Base-by-base conservation (phyloP, 2,888 invertebrate genomes). In the Euproctis similis region DNA sequence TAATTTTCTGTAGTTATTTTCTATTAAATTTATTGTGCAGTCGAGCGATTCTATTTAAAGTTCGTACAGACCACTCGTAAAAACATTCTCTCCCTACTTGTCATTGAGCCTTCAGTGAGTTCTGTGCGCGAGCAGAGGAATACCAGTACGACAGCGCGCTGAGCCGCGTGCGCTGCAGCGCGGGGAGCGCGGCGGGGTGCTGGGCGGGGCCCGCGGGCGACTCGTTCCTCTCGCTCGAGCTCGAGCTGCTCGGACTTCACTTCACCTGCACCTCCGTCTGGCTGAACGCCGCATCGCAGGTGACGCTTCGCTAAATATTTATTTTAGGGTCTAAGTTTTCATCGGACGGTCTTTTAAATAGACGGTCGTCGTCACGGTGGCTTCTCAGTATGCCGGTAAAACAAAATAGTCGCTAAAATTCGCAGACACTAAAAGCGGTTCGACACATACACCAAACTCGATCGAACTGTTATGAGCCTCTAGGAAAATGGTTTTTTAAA, bases 221-320 rank as follows among this genome's bases (percentile, higher is more conserved):
- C 23, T 53, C 59, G 14, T 76, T 68, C 46, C 50, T 77, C 12
- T 55, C 77, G 28, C 56, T 74, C 35, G 58, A 62, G 44, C 59
- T 63, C 46, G 46, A 45, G 16, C 51, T 51, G 26, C 49, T 70
- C 25, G 72, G 68, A 18, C 62, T 62, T 6, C 36, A 46, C 2
- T 50, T 56, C 19, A 66, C 60, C 30, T 39, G 48, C 49, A 71
- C 77, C 43, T 62, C 70, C 9, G 62, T 78, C 18, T 67, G 73
- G 67, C 62, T 74, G 17, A 71, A 69, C 39, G 54, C 76, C 10
- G 67, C 72, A 27, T 57, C 67, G 2, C 78, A 77, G 62, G 77
- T 74, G 24, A 16, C 8, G n/a, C n/a, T n/a, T n/a, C n/a, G n/a
- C n/a, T n/a, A n/a, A n/a, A n/a, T n/a, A n/a, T n/a, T n/a, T n/a